Evolutionary conservation across 2,113 vertebrate species (phyloP).

Genomic region (Aleadryas rufinucha): DNA sequence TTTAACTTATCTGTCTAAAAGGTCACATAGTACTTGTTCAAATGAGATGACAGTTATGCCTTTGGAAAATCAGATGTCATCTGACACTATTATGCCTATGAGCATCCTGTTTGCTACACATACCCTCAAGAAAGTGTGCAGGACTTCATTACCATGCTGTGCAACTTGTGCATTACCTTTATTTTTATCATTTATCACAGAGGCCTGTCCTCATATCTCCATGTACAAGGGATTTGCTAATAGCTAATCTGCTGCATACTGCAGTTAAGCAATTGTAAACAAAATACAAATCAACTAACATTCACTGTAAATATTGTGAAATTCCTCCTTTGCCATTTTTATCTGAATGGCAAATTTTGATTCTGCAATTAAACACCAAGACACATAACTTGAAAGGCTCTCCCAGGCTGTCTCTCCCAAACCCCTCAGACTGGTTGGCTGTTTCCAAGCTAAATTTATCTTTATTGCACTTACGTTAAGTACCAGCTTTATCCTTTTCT

Average conservation of each 20-base stretch:
- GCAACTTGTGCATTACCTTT: not conserved
- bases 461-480: slow-evolving; percentile 3
- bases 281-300: not conserved
- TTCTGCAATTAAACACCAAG: not conserved
- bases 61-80: not conserved
- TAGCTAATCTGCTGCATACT: not conserved
- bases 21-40: not conserved
- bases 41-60: not conserved
- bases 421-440: not conserved
- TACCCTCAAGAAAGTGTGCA: not conserved
- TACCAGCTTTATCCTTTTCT: slow-evolving; percentile 20
- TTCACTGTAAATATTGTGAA: not conserved
- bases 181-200: not conserved
- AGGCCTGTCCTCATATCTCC: not conserved
- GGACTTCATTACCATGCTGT: not conserved
- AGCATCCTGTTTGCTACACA: not conserved
- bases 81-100: not conserved
- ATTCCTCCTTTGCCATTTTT: not conserved
- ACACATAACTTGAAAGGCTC: not conserved
- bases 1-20: slow-evolving; percentile 35
- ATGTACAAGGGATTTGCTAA: not conserved
- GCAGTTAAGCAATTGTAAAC: not conserved
- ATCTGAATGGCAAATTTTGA: not conserved
- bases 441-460: slow-evolving; percentile 24
- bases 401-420: not conserved